phyloP scores from a whole-genome alignment of 2,113 vertebrate species.

The Rutilus rutilus region DNA sequence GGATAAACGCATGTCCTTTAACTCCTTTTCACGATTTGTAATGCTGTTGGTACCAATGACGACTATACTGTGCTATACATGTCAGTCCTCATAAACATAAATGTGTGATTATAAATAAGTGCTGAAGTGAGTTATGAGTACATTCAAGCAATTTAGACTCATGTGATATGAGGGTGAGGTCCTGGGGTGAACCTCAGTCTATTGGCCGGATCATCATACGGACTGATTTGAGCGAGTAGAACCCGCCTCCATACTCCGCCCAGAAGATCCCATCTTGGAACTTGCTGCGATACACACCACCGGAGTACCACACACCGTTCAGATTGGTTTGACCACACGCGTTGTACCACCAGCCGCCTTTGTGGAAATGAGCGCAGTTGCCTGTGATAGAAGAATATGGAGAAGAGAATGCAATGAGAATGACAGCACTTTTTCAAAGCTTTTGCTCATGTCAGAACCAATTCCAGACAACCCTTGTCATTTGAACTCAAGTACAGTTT shows the following conservation, averaged over 20 bases:
- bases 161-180: conserved; percentile 9
- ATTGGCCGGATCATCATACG: conserved; percentile 97
- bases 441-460: neutral
- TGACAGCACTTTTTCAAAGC: neutral
- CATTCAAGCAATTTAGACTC: conserved; percentile 34
- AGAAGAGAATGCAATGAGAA: neutral
- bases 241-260: conserved; percentile 96
- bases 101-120: conserved; percentile 38
- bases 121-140: conserved; percentile 44
- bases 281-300: conserved; percentile 97
- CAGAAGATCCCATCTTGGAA: conserved; percentile 97
- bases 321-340: conserved; percentile 96
- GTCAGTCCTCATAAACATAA: conserved; percentile 27
- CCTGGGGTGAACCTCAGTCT: conserved; percentile 73
- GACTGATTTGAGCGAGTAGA: conserved; percentile 91
- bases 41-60: neutral
- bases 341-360: conserved; percentile 99
- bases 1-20: neutral
- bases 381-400: conserved; percentile 72
- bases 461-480: neutral
- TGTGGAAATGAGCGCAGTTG: conserved; percentile 98
- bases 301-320: conserved; percentile 96
- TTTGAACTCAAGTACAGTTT: too few species aligned
- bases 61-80: conserved; percentile 8
- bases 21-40: neutral